phyloP scores from a whole-genome alignment of 2,113 vertebrate genomes.

The Brienomyrus brachyistius region DNA sequence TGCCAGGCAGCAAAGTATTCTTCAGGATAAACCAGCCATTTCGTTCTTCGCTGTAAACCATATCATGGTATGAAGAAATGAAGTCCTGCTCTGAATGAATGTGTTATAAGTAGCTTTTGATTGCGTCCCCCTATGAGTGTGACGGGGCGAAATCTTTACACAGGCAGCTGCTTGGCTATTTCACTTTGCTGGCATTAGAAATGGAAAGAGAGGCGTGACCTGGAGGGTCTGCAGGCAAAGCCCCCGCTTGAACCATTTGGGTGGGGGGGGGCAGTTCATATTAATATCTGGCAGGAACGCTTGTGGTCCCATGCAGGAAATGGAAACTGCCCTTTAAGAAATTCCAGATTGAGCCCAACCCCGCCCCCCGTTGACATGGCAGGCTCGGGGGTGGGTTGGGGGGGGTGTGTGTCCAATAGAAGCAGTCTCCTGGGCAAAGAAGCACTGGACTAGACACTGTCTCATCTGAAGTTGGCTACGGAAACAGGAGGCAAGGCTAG shows the following conservation, averaged over 20 bases:
- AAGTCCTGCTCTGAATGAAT: background rate
- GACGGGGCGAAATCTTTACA: background rate
- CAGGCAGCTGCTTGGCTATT: background rate
- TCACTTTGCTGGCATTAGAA: background rate
- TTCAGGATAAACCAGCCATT: background rate
- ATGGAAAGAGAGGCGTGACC: background rate
- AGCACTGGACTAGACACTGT: background rate
- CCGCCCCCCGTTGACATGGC: background rate
- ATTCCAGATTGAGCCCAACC: background rate
- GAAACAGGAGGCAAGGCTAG: background rate
- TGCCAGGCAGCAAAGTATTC: background rate
- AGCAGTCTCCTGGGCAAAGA: background rate
- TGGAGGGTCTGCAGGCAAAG: background rate
- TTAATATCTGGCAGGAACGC: background rate
- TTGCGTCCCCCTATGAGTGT: background rate
- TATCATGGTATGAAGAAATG: background rate
- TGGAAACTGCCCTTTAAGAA: background rate
- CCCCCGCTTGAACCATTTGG: background rate
- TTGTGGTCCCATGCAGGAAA: background rate
- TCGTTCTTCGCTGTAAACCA: background rate
- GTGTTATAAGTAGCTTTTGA: background rate
- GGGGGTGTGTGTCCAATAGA: background rate
- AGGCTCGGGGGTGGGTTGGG: background rate
- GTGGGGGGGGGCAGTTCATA: background rate
- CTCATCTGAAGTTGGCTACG: background rate